Conservation (phyloP, 1,140 invertebrate genomes). For the Drosophila nikananu region DNA sequence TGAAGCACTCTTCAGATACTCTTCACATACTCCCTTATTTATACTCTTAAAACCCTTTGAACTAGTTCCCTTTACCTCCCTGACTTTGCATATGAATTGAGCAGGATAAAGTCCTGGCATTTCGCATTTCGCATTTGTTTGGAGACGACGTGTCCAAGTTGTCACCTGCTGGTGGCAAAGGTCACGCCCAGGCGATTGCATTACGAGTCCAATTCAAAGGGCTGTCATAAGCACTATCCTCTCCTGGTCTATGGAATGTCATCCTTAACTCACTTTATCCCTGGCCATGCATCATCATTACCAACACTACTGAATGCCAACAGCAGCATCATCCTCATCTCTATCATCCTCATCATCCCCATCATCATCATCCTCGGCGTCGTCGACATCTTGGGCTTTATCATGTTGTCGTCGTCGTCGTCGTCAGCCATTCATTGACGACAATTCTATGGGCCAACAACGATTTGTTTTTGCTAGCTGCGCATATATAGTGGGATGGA, state of each 20-base stretch:
- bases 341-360: background rate
- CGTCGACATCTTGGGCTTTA: constrained; percentile 22
- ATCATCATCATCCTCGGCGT: constrained; percentile 9
- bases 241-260: background rate
- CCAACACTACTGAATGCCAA: constrained; percentile 2
- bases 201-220: constrained; percentile 45
- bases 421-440: constrained; percentile 71
- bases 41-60: background rate
- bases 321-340: background rate
- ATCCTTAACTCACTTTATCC: constrained; percentile 30
- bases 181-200: constrained; percentile 50
- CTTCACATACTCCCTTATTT: background rate
- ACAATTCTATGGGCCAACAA: constrained; percentile 56
- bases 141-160: constrained; percentile 38
- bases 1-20: too few species aligned
- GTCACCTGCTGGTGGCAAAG: constrained; percentile 49
- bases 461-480: constrained; percentile 50
- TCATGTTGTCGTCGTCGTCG: constrained; percentile 23
- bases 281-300: constrained; percentile 22
- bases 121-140: constrained; percentile 11
- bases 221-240: constrained; percentile 29
- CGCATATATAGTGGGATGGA: constrained; percentile 20
- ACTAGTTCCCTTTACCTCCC: background rate
- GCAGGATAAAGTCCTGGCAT: background rate
- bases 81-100: constrained; percentile 26